phyloP scores from a whole-genome alignment of 1,140 invertebrate genomes.

The Drusus annulatus region DNA sequence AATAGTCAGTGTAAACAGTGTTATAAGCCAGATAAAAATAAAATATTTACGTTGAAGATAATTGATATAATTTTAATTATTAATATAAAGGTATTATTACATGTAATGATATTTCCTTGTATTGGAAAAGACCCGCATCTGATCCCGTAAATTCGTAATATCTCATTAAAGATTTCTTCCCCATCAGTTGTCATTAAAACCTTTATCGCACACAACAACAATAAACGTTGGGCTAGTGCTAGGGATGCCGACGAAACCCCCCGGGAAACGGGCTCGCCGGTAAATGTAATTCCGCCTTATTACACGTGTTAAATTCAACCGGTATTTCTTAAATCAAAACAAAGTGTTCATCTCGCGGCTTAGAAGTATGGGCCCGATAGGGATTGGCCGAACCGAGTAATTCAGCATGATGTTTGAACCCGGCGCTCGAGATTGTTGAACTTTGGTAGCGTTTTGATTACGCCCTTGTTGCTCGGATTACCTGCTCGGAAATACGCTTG shows the following conservation, averaged over 20 bases:
- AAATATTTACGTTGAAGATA: too few relatives aligned
- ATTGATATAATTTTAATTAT: too few relatives aligned
- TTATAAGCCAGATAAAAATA: too few relatives aligned
- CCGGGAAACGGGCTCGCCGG: not conserved
- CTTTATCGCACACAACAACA: too few relatives aligned
- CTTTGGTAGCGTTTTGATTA: constrained; percentile 49
- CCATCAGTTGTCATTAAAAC: not conserved
- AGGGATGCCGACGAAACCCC: not conserved
- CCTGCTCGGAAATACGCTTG: constrained; percentile 2
- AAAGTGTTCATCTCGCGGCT: not conserved
- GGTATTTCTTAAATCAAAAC: constrained; percentile 16
- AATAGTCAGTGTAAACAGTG: too few relatives aligned
- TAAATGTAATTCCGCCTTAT: constrained; percentile 11
- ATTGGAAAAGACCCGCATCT: not conserved
- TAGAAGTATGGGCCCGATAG: not conserved
- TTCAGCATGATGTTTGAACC: constrained; percentile 23
- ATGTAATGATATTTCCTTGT: not conserved
- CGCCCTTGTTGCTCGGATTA: constrained; percentile 49
- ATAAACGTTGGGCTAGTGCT: too few relatives aligned
- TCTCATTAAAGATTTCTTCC: not conserved
- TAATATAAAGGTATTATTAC: too few relatives aligned
- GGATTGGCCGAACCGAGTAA: constrained; percentile 2
- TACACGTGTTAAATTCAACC: not conserved
- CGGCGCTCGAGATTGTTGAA: constrained; percentile 24
- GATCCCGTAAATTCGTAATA: not conserved